Base-by-base conservation (phyloP, 2,113 vertebrate genomes). In the Platichthys stellatus region DNA sequence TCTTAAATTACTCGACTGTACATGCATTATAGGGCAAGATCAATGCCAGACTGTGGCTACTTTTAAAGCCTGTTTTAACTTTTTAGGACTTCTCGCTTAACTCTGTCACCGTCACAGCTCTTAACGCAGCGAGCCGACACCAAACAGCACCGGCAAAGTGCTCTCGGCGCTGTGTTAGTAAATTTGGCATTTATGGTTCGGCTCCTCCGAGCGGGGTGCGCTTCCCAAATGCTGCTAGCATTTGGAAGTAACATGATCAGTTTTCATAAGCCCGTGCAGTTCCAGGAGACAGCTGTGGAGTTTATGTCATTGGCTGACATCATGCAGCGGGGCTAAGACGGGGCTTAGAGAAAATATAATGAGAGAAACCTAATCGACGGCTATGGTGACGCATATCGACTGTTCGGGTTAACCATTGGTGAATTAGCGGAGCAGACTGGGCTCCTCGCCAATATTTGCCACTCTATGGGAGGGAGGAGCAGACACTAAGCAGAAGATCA, bases 271-370 rank as follows among this genome's bases (percentile, higher is more conserved):
- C 82, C 63, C 9, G 20, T 54, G 51, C 74, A 12, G 84, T 81
- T 90, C 75, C 86, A 87, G 83, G 70, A 86, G 90, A 92, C 93
- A 94, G 93, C 92, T 93, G 93, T 87, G 83, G 82, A 86, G 77
- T 88, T 88, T 90, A 88, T 89, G 90, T 93, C 92, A 91, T 26
- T 68, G 82, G 54, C 80, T 93, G 90, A 93, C 90, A 89, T 93
- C 90, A 91, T 82, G 81, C 81, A 72, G 76, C n/a, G 28, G 45
- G 47, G 84, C 70, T 88, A 88, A 92, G 83, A 85, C 74, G 0
- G 78, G 83, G 86, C 85, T 92, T 92, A 89, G 69, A 82, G 82
- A 58, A 77, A 89, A 79, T 86, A 88, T 87, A 84, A 91, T 82
- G 86, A 88, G 74, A 78, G 89, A 89, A 92, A 89, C 81, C 66